Evolutionary conservation across 35 echinoderm and acorn worm species (phyloP), one percentile per base, ranked within the genome.

Genomic region (Acanthaster planci): DNA sequence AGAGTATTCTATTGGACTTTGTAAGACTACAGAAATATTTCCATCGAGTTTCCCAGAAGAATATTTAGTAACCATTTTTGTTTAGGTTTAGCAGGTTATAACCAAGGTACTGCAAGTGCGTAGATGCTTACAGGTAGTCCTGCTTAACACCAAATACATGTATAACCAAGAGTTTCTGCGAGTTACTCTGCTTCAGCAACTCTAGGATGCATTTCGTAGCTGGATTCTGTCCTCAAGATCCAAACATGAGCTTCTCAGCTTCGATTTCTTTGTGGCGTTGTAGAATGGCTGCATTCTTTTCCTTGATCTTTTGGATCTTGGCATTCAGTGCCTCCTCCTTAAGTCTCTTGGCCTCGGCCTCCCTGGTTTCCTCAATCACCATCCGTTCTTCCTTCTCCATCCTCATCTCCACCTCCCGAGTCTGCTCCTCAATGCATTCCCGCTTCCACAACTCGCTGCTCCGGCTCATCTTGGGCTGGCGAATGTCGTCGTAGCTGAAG

Each of bases 211-310:
- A 47, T 6, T 47, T 12, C 12, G 42, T 47, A 47, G 42, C 42
- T 47, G 42, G 42, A 47, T 47, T 47, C 42, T 47, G 42, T 47
- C 42, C 64, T 72, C 64, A 72, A 1, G 35, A 87, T 35, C 89
- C 89, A 82, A 88, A 96, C 57, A 88, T 79, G 77, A 92, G 82
- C 78, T 96, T 96, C 60, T 96, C 93, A 57, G 84, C 85, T 68
- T 92, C 89, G 52, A 96, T 96, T 50, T 92, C 84, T 39, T 81
- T 84, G 75, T 96, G 89, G 40, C 89, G 83, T 53, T 92, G 79
- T n/a, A 92, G n/a, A 44, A 96, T 96, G 80, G 93, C 89, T 30
- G 89, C 89, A 92, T 96, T 96, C 39, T 92, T 88, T 34, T 75
- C 86, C 42, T 92, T 84, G 37, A 96, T 96, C 51, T 77, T 88